Evolutionary conservation across 1,140 invertebrate species (phyloP), one percentile per base, ranked within the genome.

Genomic region (Colletes latitarsis): DNA sequence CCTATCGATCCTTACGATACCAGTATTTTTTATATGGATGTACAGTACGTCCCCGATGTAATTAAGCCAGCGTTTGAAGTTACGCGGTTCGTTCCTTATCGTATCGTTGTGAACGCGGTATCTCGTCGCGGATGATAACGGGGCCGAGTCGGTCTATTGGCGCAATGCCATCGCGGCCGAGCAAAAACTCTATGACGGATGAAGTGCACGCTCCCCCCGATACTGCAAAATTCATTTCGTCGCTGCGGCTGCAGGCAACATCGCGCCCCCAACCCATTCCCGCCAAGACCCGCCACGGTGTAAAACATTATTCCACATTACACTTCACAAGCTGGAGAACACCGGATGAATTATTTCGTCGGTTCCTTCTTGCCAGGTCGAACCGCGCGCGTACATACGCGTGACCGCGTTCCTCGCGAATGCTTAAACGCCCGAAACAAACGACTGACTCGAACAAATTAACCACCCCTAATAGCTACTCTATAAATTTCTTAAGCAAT

Each of bases 271-370:
- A 49, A 17, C 69, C n/a, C 82, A 21, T 41, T 46, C 52, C 53
- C 49, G 39, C 58, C 64, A 53, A 67, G 58, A 76, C 60, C 53
- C 68, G 68, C 70, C 67, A 71, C 62, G 39, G 84, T 82, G 81
- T 86, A 86, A 85, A 86, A 85, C 84, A 86, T 86, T 85, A 86
- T 85, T 86, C 83, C 82, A 74, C 83, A 77, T 86, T 86, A 86
- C 76, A 64, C 80, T 85, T 82, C 70, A 57, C 67, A 72, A 85
- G 76, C 70, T 69, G 58, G 74, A 72, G 81, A 79, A 62, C 52
- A 46, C 70, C 55, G 39, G 79, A 71, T 85, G 64, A 85, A 85
- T 85, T 85, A 85, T 85, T 85, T 55, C 55, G 17, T 46, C 49
- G 46, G 60, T 46, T 81, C 81, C 77, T 84, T 85, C 82, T 58